Conservation (phyloP, 2,888 invertebrate genomes). For the Embidobia sp. region DNA sequence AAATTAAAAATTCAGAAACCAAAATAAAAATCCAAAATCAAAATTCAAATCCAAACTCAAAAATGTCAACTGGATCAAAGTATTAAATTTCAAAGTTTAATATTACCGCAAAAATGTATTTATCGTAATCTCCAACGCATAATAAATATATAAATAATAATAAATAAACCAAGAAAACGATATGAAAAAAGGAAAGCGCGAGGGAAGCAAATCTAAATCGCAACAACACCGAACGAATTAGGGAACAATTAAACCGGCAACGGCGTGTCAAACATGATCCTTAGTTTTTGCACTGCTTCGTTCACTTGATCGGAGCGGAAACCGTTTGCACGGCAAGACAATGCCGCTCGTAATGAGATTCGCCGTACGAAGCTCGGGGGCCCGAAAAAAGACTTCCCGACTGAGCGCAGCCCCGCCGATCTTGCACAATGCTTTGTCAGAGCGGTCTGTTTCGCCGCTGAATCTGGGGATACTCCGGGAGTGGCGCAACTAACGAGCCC, state of each 20-base stretch:
- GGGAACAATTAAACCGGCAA: not conserved
- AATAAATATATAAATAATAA: no score
- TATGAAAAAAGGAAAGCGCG: not conserved
- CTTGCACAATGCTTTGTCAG: slow-evolving; percentile 10
- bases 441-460: no score
- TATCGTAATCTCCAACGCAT: no score
- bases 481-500: slow-evolving; percentile 16
- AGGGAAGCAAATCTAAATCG: not conserved
- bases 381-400: slow-evolving; percentile 33
- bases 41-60: no score
- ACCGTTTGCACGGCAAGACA: not conserved
- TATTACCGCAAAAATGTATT: no score
- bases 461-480: no score
- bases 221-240: not conserved
- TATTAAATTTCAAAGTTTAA: no score
- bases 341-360: slow-evolving; percentile 21
- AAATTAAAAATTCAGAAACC: no score
- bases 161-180: not conserved
- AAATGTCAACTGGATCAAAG: no score
- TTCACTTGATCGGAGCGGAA: not conserved
- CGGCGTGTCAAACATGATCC: not conserved
- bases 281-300: no score
- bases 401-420: not conserved
- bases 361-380: slow-evolving; percentile 15
- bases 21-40: no score